phyloP scores from a whole-genome alignment of 2,888 invertebrate genomes.

The Ecliptopera silaceata region DNA sequence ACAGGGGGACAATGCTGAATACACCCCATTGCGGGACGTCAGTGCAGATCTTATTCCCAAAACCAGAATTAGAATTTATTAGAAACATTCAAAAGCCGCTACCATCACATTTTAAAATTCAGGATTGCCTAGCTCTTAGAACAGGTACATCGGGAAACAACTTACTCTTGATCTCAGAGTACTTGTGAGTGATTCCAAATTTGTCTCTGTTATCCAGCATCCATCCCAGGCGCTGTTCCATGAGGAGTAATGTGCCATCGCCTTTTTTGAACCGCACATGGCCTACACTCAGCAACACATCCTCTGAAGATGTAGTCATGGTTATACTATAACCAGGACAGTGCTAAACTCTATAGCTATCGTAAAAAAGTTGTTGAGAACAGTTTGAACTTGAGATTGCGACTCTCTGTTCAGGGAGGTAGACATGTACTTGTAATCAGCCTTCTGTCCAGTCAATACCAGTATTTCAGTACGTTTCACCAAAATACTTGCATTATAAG shows the following conservation, averaged over 20 bases:
- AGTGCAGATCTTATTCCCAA: too few relatives aligned
- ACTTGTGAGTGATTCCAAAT: constrained; percentile 96
- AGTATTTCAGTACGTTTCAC: constrained; percentile 5
- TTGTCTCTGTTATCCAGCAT: constrained; percentile 96
- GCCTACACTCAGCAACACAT: constrained; percentile 95
- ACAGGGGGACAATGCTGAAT: too few relatives aligned
- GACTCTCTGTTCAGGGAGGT: constrained; percentile 19
- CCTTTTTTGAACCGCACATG: constrained; percentile 98
- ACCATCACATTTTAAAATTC: not conserved
- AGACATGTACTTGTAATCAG: constrained; percentile 8
- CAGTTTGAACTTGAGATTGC: constrained; percentile 39
- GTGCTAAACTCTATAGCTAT: constrained; percentile 19
- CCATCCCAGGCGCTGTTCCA: constrained; percentile 98
- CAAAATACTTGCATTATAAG: constrained; percentile 22
- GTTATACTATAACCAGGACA: constrained; percentile 30
- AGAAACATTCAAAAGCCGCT: not conserved
- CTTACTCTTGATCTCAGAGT: constrained; percentile 97
- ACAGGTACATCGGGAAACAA: constrained; percentile 20
- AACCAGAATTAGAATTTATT: too few relatives aligned
- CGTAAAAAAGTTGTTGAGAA: constrained; percentile 40
- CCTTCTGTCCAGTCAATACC: constrained; percentile 6
- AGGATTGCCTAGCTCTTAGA: not conserved
- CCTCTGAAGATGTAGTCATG: constrained; percentile 96
- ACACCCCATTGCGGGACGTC: too few relatives aligned
- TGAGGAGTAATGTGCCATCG: constrained; percentile 96